Percentiles rank a stretch among this genome's conserved stretches.
phyloP scores from a whole-genome alignment of 2,113 vertebrate genomes.

The Rhea americana region DNA sequence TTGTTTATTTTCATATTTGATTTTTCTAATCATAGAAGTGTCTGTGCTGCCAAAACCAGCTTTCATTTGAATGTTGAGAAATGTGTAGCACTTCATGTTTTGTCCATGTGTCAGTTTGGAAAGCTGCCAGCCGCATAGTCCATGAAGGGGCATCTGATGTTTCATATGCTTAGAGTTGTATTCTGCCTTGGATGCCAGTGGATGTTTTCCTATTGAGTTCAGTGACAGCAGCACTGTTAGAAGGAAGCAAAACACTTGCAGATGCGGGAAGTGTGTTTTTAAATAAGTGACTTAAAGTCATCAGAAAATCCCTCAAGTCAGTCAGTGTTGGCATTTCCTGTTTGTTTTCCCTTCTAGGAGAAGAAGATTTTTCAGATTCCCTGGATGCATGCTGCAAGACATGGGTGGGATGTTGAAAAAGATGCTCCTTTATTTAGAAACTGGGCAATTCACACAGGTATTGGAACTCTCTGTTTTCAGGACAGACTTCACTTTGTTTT shows the following conservation, averaged over 20 bases:
- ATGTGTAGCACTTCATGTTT: conserved; percentile 11
- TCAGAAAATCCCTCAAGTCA: conserved; percentile 9
- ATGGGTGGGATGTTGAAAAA: conserved; percentile 91
- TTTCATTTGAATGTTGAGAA: conserved; percentile 12
- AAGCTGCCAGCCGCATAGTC: not conserved
- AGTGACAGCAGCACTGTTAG: not conserved
- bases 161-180: not conserved
- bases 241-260: conserved; percentile 13
- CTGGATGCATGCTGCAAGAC: conserved; percentile 90
- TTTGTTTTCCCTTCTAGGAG: conserved; percentile 76
- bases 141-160: not conserved
- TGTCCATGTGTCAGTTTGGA: conserved; percentile 27
- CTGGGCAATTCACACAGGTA: conserved; percentile 93
- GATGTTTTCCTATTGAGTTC: conserved; percentile 32
- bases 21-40: conserved; percentile 16
- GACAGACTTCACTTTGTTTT: not conserved
- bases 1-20: not conserved
- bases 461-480: not conserved
- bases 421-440: conserved; percentile 90
- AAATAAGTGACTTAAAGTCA: conserved; percentile 12
- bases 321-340: conserved; percentile 32
- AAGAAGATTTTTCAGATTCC: conserved; percentile 93
- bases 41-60: not conserved
- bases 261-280: not conserved
- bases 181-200: not conserved